Percentiles rank a stretch among this genome's conserved stretches.
Conservation (phyloP, 2,888 invertebrate species). For the Heliothis peltigera region DNA sequence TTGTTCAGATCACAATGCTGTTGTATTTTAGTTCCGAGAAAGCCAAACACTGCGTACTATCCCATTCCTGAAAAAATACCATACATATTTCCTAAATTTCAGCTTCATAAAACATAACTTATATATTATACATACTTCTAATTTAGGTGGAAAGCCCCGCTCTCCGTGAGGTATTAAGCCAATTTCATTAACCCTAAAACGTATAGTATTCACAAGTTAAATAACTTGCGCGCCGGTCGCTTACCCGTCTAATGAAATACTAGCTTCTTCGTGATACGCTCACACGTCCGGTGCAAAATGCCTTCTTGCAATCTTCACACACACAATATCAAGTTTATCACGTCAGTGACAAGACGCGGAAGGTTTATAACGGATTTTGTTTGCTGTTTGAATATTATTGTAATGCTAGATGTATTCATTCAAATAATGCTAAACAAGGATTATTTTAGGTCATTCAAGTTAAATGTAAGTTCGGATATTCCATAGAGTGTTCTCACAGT, state of each 20-base stretch:
- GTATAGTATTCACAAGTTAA: constrained; percentile 39
- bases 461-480: constrained; percentile 54
- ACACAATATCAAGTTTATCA: constrained; percentile 36
- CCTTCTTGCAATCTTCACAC: constrained; percentile 35
- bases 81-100: not conserved
- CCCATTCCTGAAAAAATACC: too few relatives aligned
- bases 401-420: not conserved
- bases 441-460: constrained; percentile 28
- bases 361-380: constrained; percentile 24
- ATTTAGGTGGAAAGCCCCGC: constrained; percentile 15
- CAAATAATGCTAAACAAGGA: not conserved
- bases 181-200: constrained; percentile 52
- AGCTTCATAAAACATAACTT: constrained; percentile 18
- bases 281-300: constrained; percentile 41
- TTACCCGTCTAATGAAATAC: constrained; percentile 54
- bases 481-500: constrained; percentile 46
- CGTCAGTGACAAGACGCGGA: constrained; percentile 12
- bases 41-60: too few relatives aligned
- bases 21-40: not conserved
- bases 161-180: constrained; percentile 28
- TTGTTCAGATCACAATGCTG: not conserved
- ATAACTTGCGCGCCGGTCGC: constrained; percentile 38
- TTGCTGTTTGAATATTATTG: constrained; percentile 10
- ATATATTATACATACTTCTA: constrained; percentile 13
- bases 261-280: constrained; percentile 43